Evolutionary conservation across 30 jellyfish, hydroid and myxozoan species (phyloP), one percentile per base, ranked within the genome.

Genomic region (Aurelia sp.): DNA sequence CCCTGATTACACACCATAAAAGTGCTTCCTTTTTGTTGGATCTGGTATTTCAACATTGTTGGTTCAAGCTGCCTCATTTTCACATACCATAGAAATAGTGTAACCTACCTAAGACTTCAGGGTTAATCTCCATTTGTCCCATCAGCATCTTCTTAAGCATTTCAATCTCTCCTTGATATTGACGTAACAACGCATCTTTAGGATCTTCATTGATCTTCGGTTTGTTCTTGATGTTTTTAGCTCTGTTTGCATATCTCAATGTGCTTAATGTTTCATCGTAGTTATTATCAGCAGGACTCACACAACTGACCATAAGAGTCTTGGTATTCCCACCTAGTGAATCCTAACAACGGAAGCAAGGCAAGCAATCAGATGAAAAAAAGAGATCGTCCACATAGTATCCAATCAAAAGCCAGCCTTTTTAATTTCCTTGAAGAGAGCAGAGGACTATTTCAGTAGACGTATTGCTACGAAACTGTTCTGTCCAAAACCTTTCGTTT

Each of bases 141-240:
- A 87, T 88, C 17, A 93, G 92, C 92, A 93, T 72, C 76, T 93
- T 82, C 84, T 93, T 93, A 35, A 93, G 96, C 82, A 74, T 60
- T 21, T 85, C 96, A 63, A 93, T 93, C 77, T 93, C 97, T 12
- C 91, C 94, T 72, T 93, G 98, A 61, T 93, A 93, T 62, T 93
- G 97, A 18, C 98, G 96, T 35, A 93, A 72, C 74, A 93, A 68
- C 6, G 98, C 98, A 64, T 93, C 98, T 57, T 93, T 93, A 20
- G 98, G 98, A 60, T 93, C 98, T 79, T 93, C 98, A 59, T 93
- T 93, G 55, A 93, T 93, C 94, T 93, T 93, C 11, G 98, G 98
- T 63, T 93, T 93, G 82, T 93, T 93, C 85, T 93, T 93, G 93
- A 93, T 93, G 85, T 93, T 93, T 87, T 93, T 93, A 15, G 98